Conservation (phyloP, 1,140 invertebrate species). For the Teleopsis dalmanni region DNA sequence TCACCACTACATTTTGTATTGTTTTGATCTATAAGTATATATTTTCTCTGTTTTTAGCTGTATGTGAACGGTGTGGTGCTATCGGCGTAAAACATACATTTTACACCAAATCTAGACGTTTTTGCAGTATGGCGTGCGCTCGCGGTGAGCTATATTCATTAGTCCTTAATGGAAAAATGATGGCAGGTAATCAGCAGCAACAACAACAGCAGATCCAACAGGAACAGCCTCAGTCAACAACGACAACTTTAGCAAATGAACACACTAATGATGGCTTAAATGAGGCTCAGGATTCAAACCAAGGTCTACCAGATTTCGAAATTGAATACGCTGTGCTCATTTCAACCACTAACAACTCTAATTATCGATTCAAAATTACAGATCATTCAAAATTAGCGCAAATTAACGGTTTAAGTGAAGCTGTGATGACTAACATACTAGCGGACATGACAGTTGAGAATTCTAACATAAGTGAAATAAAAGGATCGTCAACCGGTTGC, state of each 20-base stretch:
- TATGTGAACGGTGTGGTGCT: conserved; percentile 81
- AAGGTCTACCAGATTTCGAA: conserved; percentile 22
- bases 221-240: no score
- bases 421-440: conserved; percentile 16
- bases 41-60: conserved; percentile 51
- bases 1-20: no score
- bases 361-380: conserved; percentile 42
- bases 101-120: conserved; percentile 75
- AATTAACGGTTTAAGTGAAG: conserved; percentile 38
- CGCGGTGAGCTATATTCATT: conserved; percentile 48
- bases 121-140: conserved; percentile 70
- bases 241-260: background rate
- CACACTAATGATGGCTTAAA: background rate
- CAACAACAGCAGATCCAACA: conserved; percentile 31
- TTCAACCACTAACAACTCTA: conserved; percentile 39
- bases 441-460: conserved; percentile 18
- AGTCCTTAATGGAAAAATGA: conserved; percentile 38
- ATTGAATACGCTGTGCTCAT: conserved; percentile 35
- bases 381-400: conserved; percentile 42
- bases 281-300: background rate
- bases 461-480: conserved; percentile 19
- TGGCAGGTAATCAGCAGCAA: conserved; percentile 12
- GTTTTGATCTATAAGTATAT: no score
- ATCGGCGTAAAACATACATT: conserved; percentile 85
- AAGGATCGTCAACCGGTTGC: background rate